Conservation (phyloP, 1,140 invertebrate species). For the Diachasma alloeum region DNA sequence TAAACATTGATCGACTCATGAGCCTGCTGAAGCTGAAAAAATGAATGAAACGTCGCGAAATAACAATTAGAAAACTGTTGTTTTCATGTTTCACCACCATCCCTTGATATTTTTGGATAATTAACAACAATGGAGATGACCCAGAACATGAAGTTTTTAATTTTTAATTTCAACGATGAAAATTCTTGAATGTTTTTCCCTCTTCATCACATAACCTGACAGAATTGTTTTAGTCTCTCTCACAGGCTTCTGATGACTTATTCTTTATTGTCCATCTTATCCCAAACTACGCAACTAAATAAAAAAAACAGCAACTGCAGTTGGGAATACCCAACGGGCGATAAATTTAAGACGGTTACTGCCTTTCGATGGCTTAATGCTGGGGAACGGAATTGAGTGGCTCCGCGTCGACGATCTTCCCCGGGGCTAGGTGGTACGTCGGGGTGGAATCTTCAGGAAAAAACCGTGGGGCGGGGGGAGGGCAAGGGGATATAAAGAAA, state of each 20-base stretch:
- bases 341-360: conserved; percentile 63
- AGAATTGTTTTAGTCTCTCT: neutral
- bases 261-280: conserved; percentile 18
- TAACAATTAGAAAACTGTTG: too few species aligned
- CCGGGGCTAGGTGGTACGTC: neutral
- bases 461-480: neutral
- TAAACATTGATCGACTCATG: too few species aligned
- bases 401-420: conserved; percentile 46
- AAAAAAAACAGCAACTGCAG: neutral
- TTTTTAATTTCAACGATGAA: too few species aligned
- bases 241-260: conserved; percentile 54
- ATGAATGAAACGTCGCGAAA: too few species aligned
- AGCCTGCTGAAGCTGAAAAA: too few species aligned
- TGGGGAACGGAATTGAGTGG: conserved; percentile 55
- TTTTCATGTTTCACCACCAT: too few species aligned
- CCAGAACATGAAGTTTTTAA: too few species aligned
- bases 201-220: too few species aligned
- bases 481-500: conserved; percentile 18
- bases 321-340: conserved; percentile 37
- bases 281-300: neutral
- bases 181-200: too few species aligned
- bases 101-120: too few species aligned
- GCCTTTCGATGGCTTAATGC: conserved; percentile 59
- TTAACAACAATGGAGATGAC: too few species aligned
- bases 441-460: neutral